Evolutionary conservation across 2,797 vertebrate genomes (phyloP).

Genomic region (Malacoraja senta): DNA sequence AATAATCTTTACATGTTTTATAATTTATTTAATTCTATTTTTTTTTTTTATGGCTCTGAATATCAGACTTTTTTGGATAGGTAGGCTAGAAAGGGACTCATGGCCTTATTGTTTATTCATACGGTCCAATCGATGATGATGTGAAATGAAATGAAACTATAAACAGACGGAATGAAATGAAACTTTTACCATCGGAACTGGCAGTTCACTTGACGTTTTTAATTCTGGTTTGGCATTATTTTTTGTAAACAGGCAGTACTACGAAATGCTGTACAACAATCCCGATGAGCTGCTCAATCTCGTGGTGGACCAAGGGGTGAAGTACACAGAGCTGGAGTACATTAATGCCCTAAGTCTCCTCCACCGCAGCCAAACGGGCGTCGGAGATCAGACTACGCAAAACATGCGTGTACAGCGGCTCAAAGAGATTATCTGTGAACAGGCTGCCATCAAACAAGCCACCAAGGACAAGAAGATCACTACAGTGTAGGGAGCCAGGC

Average conservation of each 20-base stretch:
- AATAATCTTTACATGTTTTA: too few species aligned
- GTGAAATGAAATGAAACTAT: too few species aligned
- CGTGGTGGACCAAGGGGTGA: constrained; percentile 94
- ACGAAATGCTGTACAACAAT: constrained; percentile 97
- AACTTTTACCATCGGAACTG: too few species aligned
- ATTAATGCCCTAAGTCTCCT: constrained; percentile 87
- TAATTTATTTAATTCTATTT: too few species aligned
- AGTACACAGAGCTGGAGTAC: constrained; percentile 92
- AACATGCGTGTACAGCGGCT: constrained; percentile 85
- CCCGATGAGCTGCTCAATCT: constrained; percentile 90
- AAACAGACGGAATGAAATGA: too few species aligned
- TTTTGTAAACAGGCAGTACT: constrained; percentile 76
- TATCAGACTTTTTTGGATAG: not conserved
- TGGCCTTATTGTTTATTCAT: not conserved
- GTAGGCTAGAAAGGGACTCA: not conserved
- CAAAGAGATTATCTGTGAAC: constrained; percentile 97
- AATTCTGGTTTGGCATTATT: constrained; percentile 33
- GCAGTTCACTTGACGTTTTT: not conserved
- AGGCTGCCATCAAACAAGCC: constrained; percentile 95
- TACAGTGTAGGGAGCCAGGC: constrained; percentile 63
- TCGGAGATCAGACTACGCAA: constrained; percentile 88
- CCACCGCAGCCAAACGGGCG: constrained; percentile 92
- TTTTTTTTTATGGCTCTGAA: too few species aligned
- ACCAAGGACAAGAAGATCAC: constrained; percentile 99
- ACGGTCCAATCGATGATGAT: not conserved